These are phyloP conservation scores for Dryocosmus kuriphilus DNA, from an alignment of 2,888 invertebrate genomes.

Conservation along the genomic window DNA sequence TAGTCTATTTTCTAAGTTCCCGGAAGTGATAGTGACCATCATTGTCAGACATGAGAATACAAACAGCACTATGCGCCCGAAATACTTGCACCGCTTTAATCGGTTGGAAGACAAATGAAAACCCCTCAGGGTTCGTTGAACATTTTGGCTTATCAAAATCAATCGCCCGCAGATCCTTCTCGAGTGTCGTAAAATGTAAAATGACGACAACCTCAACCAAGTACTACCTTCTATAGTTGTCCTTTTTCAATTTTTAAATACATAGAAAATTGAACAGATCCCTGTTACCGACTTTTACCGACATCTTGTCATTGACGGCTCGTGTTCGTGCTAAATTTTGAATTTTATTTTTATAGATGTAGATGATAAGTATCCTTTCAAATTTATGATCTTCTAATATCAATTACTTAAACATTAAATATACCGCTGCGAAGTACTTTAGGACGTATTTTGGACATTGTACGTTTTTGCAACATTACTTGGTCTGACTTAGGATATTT, in stretches of 20 bases:
- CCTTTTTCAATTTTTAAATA: background rate
- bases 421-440: too few species aligned
- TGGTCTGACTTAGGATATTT: too few species aligned
- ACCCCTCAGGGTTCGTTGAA: constrained; percentile 15
- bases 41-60: constrained; percentile 32
- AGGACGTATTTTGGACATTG: too few species aligned
- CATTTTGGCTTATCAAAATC: constrained; percentile 20
- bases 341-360: too few species aligned
- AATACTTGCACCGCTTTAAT: constrained; percentile 37
- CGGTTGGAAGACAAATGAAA: constrained; percentile 32
- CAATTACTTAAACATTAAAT: too few species aligned
- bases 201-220: background rate
- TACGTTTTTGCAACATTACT: too few species aligned
- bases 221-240: too few species aligned
- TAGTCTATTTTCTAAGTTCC: background rate
- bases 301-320: too few species aligned
- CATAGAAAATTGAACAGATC: background rate
- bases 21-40: constrained; percentile 20
- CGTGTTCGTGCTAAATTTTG: too few species aligned
- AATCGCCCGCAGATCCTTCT: constrained; percentile 20
- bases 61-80: constrained; percentile 23
- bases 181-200: background rate
- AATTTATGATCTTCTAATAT: too few species aligned
- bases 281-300: background rate
- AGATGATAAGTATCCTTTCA: too few species aligned